Conservation (phyloP, 2,888 invertebrate genomes). For the Argyra leucocephala region DNA sequence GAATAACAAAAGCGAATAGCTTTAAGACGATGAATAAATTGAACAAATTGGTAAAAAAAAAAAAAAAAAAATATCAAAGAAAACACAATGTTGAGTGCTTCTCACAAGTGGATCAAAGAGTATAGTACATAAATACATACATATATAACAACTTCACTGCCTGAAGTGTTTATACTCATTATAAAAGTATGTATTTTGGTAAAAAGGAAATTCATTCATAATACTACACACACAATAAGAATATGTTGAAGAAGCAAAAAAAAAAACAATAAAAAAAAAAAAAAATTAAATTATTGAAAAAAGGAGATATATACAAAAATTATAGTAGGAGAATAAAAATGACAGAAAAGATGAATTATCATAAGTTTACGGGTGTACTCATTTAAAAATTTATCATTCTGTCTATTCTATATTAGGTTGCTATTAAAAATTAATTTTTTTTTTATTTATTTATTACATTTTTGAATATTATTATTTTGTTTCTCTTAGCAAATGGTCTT, state of each 20-base stretch:
- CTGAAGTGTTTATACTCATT: too few relatives aligned
- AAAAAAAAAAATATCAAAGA: too few relatives aligned
- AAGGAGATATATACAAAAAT: not conserved
- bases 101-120: not conserved
- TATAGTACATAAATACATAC: not conserved
- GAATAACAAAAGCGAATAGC: not conserved
- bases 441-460: not conserved
- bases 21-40: not conserved
- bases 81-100: not conserved
- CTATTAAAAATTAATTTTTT: not conserved
- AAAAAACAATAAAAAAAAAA: too few relatives aligned
- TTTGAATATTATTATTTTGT: too few relatives aligned
- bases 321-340: not conserved
- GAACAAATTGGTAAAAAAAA: not conserved
- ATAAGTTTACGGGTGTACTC: not conserved
- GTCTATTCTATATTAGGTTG: not conserved
- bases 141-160: too few relatives aligned
- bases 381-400: not conserved
- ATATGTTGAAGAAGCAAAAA: too few relatives aligned
- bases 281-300: slow-evolving; percentile 6
- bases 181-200: not conserved
- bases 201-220: not conserved
- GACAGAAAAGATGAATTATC: slow-evolving; percentile 6
- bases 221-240: too few relatives aligned
- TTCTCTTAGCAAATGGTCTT: too few relatives aligned